phyloP scores from a whole-genome alignment of 2,888 invertebrate species.

The Torymus auratus region DNA sequence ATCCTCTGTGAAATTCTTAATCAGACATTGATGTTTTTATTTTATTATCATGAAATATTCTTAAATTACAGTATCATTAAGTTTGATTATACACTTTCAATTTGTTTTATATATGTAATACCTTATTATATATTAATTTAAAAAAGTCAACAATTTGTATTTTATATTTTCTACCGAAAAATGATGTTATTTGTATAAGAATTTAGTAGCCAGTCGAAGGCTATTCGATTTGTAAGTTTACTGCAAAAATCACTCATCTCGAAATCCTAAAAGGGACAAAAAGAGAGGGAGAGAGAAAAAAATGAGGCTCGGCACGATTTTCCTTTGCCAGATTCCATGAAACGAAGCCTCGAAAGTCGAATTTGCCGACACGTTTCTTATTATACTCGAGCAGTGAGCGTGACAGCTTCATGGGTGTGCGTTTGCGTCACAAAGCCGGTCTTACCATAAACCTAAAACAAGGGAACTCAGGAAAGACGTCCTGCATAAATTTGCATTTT shows the following conservation, averaged over 20 bases:
- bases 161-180: too few species aligned
- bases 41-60: too few species aligned
- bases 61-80: too few species aligned
- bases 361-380: constrained; percentile 23
- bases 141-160: background rate
- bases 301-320: constrained; percentile 3
- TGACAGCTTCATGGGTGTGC: constrained; percentile 39
- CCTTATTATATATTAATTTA: background rate
- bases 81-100: too few species aligned
- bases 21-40: too few species aligned
- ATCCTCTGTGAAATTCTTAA: too few species aligned
- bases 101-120: too few species aligned
- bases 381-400: constrained; percentile 43
- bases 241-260: background rate
- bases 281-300: constrained; percentile 7
- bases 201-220: too few species aligned
- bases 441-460: constrained; percentile 44
- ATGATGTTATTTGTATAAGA: too few species aligned
- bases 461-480: constrained; percentile 11
- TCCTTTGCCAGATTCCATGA: constrained; percentile 20
- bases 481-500: constrained; percentile 4
- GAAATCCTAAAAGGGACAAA: constrained; percentile 12
- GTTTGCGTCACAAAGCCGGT: constrained; percentile 43
- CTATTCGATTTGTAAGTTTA: background rate
- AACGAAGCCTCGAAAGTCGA: constrained; percentile 34